Evolutionary conservation across 2,888 invertebrate species (phyloP).

Genomic region (Elegia similella): DNA sequence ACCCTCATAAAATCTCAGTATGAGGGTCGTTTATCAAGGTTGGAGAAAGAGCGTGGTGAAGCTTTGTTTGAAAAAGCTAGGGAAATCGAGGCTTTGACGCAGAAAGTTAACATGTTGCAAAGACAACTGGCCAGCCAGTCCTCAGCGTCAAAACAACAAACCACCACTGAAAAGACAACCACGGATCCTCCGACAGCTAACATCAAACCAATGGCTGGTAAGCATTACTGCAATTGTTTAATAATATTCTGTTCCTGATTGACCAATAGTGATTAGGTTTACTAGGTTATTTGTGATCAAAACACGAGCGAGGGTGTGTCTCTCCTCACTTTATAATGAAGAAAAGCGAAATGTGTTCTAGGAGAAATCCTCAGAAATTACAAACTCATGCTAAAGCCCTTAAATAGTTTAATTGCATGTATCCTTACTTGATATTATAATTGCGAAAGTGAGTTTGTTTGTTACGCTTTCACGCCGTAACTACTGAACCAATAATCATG

Average conservation of each 20-base stretch:
- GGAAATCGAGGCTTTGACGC: constrained; percentile 86
- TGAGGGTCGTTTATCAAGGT: constrained; percentile 84
- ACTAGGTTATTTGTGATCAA: too few relatives aligned
- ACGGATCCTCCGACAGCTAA: constrained; percentile 90
- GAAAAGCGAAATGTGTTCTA: too few relatives aligned
- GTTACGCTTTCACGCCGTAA: too few relatives aligned
- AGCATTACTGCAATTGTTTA: constrained; percentile 35
- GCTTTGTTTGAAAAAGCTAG: constrained; percentile 81
- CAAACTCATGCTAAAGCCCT: too few relatives aligned
- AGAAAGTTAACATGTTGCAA: constrained; percentile 86
- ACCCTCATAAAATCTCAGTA: constrained; percentile 86
- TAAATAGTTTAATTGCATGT: too few relatives aligned
- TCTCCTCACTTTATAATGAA: too few relatives aligned
- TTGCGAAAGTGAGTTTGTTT: too few relatives aligned
- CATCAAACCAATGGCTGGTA: constrained; percentile 96
- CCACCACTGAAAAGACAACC: constrained; percentile 77
- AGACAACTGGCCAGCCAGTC: constrained; percentile 87
- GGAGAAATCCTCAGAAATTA: too few relatives aligned
- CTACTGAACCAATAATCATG: too few relatives aligned
- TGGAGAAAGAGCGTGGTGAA: constrained; percentile 88
- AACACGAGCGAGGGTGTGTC: too few relatives aligned
- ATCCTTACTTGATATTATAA: too few relatives aligned
- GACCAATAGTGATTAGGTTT: too few relatives aligned
- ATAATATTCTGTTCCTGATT: not conserved
- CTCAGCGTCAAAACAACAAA: constrained; percentile 84